Conservation (phyloP, 2,113 vertebrate species). For the Rhodinocichla rosea region DNA sequence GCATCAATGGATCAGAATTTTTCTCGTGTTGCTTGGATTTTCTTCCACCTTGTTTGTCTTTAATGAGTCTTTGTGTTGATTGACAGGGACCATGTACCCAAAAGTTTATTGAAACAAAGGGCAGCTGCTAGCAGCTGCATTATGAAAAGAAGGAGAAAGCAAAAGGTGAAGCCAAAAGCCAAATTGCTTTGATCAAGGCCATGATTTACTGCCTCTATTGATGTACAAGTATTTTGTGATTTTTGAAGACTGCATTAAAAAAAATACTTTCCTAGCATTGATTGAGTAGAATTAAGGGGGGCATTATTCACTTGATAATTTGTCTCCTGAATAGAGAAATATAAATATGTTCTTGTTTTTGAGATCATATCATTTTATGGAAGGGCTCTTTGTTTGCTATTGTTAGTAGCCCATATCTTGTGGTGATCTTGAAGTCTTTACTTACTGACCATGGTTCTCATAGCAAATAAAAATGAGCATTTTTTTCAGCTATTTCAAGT, state of each 20-base stretch:
- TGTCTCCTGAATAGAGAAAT: background rate
- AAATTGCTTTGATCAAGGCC: background rate
- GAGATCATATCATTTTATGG: background rate
- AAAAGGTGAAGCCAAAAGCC: background rate
- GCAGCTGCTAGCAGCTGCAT: background rate
- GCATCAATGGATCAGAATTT: background rate
- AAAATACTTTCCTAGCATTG: background rate
- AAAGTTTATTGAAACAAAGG: background rate
- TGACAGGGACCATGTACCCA: background rate
- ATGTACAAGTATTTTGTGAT: background rate
- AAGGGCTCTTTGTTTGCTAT: background rate
- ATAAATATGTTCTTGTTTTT: background rate
- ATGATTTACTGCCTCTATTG: background rate
- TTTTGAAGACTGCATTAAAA: background rate
- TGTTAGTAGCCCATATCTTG: background rate
- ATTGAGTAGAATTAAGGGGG: background rate
- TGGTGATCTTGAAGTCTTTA: background rate
- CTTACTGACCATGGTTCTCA: background rate
- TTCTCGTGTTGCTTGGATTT: background rate
- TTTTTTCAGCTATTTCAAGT: background rate
- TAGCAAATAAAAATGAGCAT: background rate
- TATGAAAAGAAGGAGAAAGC: background rate
- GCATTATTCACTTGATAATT: background rate
- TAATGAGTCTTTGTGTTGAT: background rate
- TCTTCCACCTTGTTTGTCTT: background rate